These are phyloP conservation scores for Limnothrissa miodon DNA, from an alignment of 2,113 vertebrate genomes.

Conservation along the genomic window DNA sequence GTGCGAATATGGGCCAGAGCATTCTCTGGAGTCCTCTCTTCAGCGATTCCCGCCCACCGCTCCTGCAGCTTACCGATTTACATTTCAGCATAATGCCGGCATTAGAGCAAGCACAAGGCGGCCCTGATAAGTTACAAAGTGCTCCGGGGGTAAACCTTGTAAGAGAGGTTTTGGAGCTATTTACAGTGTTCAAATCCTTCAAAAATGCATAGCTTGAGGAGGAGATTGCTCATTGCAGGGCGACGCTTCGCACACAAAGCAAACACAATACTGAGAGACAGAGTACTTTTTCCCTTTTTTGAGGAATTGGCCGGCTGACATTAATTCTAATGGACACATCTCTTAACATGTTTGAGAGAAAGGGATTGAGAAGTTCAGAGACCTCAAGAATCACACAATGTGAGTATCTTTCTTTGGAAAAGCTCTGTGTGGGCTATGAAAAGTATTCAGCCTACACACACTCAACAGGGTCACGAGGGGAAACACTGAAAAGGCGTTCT, in stretches of 20 bases:
- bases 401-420: neutral
- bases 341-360: conserved; percentile 55
- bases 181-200: conserved; percentile 80
- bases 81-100: conserved; percentile 80
- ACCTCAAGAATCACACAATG: neutral
- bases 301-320: conserved; percentile 71
- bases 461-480: neutral
- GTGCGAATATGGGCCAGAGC: conserved; percentile 69
- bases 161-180: conserved; percentile 80
- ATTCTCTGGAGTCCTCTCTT: conserved; percentile 68
- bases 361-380: neutral
- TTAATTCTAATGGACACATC: conserved; percentile 72
- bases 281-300: neutral
- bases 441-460: neutral
- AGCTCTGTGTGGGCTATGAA: neutral
- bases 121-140: conserved; percentile 81
- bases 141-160: conserved; percentile 77
- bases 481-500: conserved; percentile 40
- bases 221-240: conserved; percentile 74
- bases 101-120: conserved; percentile 78
- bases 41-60: conserved; percentile 74
- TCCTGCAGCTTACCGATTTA: conserved; percentile 78
- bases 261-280: conserved; percentile 63
- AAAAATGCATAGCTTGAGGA: conserved; percentile 74
- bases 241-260: conserved; percentile 71